These are phyloP conservation scores for Oxyscelio sp. DNA, from an alignment of 2,888 invertebrate species.

Conservation along the genomic window DNA sequence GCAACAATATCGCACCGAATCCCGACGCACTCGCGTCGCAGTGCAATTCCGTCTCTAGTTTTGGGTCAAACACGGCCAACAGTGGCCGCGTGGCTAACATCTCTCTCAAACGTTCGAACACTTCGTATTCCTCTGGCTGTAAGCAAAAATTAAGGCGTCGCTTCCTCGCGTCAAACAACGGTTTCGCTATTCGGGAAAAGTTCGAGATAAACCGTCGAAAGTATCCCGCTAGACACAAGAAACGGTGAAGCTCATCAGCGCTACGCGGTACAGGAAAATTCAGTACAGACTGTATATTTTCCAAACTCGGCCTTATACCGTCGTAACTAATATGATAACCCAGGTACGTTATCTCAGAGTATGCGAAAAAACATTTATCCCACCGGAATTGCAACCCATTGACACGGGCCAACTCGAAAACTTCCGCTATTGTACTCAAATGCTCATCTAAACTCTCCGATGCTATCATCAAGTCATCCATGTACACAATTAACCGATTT, in stretches of 20 bases:
- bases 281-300: slow-evolving; percentile 11
- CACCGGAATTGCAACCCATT: background rate
- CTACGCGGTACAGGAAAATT: slow-evolving; percentile 23
- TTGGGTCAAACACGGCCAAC: slow-evolving; percentile 65
- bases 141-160: slow-evolving; percentile 60
- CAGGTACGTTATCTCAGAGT: slow-evolving; percentile 2
- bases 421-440: background rate
- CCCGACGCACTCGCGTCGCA: too few relatives aligned
- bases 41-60: slow-evolving; percentile 80
- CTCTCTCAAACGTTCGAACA: slow-evolving; percentile 53
- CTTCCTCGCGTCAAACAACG: slow-evolving; percentile 10
- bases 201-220: slow-evolving; percentile 18
- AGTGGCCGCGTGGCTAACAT: slow-evolving; percentile 50
- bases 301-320: slow-evolving; percentile 15
- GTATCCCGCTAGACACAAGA: slow-evolving; percentile 20
- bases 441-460: background rate
- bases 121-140: slow-evolving; percentile 40
- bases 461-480: slow-evolving; percentile 2
- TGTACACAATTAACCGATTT: background rate
- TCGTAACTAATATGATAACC: slow-evolving; percentile 14
- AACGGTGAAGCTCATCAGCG: slow-evolving; percentile 19
- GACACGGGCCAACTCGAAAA: background rate
- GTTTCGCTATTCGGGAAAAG: slow-evolving; percentile 12
- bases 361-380: slow-evolving; percentile 4
- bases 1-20: slow-evolving; percentile 82